These are phyloP conservation scores for Irena cyanogastra DNA, from an alignment of 2,113 vertebrate species.

Conservation along the genomic window DNA sequence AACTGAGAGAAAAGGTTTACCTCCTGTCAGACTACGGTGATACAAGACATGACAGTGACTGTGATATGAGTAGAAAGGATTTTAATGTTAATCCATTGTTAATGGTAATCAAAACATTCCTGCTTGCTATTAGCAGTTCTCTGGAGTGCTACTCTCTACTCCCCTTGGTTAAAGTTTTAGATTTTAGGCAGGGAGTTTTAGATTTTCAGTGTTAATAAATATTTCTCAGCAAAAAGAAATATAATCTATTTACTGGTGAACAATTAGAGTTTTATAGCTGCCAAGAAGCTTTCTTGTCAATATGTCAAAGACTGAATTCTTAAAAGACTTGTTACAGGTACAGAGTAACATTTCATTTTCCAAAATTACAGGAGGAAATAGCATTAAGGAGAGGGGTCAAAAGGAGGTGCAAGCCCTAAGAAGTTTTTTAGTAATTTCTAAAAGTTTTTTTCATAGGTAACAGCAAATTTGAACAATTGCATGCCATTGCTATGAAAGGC, in stretches of 20 bases:
- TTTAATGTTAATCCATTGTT: neutral
- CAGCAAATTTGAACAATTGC: neutral
- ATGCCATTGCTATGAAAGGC: neutral
- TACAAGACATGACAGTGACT: neutral
- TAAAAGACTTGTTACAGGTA: neutral
- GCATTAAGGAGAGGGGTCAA: neutral
- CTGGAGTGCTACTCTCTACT: neutral
- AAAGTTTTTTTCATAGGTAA: neutral
- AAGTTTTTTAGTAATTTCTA: neutral
- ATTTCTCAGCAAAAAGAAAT: neutral
- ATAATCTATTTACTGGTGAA: neutral
- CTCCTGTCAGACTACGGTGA: neutral
- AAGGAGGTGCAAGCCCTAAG: neutral
- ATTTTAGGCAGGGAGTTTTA: neutral
- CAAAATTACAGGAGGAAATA: neutral
- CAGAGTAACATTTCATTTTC: neutral
- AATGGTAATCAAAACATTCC: neutral
- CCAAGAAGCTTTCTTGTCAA: neutral
- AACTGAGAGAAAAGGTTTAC: neutral
- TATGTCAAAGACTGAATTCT: neutral
- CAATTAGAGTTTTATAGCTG: neutral
- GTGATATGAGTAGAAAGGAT: neutral
- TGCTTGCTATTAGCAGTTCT: neutral
- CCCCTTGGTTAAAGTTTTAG: neutral
- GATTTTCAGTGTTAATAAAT: neutral